Conservation (phyloP, 2,797 vertebrate species). For the Vespertilio murinus region DNA sequence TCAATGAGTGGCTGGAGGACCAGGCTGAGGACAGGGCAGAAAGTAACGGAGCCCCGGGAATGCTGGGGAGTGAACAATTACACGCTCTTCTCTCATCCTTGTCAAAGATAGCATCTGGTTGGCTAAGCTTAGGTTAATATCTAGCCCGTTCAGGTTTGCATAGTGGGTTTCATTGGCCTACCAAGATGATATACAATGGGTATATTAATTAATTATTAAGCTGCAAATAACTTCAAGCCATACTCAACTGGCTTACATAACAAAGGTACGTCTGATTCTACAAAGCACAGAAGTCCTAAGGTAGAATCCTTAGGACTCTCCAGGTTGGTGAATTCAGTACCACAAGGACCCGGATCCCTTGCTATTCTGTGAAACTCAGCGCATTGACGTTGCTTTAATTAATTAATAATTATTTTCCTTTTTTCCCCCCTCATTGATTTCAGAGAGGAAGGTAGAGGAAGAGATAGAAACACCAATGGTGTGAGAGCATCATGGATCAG, state of each 20-base stretch:
- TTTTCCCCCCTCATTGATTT: background rate
- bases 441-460: background rate
- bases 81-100: slow-evolving; percentile 4
- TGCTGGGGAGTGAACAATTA: background rate
- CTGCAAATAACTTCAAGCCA: background rate
- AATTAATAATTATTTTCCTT: background rate
- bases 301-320: background rate
- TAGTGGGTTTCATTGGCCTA: background rate
- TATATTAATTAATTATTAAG: slow-evolving; percentile 1
- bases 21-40: background rate
- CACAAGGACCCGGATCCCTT: background rate
- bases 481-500: too few relatives aligned
- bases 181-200: background rate
- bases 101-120: background rate
- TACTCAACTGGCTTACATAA: background rate
- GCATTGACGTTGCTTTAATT: background rate
- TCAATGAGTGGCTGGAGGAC: background rate
- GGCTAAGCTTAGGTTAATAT: slow-evolving; percentile 2
- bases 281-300: background rate
- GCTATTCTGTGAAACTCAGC: background rate
- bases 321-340: background rate
- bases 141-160: background rate
- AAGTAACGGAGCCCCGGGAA: background rate
- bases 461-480: background rate
- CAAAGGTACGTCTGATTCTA: background rate